Percentiles rank a stretch among this genome's conserved stretches.
Conservation (phyloP, 2,113 vertebrate genomes). For the Catharus fuscescens region DNA sequence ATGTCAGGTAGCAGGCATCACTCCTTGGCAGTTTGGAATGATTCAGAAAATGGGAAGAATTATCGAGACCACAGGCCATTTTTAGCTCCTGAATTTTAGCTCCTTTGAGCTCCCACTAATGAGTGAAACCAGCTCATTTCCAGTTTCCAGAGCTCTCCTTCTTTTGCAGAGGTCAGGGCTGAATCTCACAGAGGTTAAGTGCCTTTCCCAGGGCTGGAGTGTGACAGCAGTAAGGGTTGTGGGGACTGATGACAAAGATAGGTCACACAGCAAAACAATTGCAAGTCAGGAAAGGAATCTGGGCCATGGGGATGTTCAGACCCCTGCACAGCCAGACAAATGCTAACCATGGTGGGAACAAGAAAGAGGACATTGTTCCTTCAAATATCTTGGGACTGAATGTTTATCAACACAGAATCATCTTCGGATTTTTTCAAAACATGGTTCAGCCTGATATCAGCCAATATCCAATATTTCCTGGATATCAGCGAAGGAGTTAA, state of each 20-base stretch:
- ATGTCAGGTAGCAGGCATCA: neutral
- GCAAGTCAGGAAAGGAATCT: conserved; percentile 51
- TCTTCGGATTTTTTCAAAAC: neutral
- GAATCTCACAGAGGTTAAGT: conserved; percentile 14
- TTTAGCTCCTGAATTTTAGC: neutral
- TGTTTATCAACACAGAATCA: neutral
- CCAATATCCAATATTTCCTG: neutral
- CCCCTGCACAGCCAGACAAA: neutral
- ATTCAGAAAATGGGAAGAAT: neutral
- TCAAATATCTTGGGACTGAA: neutral
- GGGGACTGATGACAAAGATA: conserved; percentile 28
- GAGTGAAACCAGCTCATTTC: neutral
- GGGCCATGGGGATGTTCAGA: conserved; percentile 40
- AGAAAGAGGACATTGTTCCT: conserved; percentile 40
- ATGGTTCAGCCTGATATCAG: neutral
- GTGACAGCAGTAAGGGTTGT: neutral
- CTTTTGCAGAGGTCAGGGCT: conserved; percentile 26
- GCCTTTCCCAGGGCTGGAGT: conserved; percentile 45
- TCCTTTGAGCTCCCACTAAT: neutral
- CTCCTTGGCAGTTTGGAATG: neutral
- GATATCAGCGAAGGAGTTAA: neutral
- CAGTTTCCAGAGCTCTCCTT: neutral
- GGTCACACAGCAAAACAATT: conserved; percentile 26
- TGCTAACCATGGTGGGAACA: neutral
- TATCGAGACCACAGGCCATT: fast-evolving